Base-by-base conservation (phyloP, 2,888 invertebrate genomes). In the Choreutis nemorana region DNA sequence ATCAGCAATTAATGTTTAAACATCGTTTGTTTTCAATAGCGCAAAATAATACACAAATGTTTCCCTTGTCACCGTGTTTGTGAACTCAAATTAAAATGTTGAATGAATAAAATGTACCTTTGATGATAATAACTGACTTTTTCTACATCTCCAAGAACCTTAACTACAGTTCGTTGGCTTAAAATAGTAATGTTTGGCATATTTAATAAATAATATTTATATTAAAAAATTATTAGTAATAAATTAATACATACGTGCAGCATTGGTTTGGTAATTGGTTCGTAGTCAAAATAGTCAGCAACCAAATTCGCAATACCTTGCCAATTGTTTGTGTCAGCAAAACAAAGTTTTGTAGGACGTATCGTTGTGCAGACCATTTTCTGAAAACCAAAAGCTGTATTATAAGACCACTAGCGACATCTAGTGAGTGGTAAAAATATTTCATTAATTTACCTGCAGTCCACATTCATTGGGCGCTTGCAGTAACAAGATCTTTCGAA, bases 291-390 rank as follows among this genome's bases (percentile, higher is more conserved):
- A 53, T 87, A 90, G 62, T 94, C 91, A 0, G 89, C 83, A 2
- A 91, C 87, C 55, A 94, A 87, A 26, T 81, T 73, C 0, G 90
- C 83, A 42, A 89, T 82, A 22, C 87, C 87, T 49, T 87, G 81
- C 86, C 90, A 90, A 23, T 82, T 81, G 48, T 82, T 83, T 23
- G 94, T 79, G 44, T 86, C 86, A 5, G 83, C 77, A 64, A 83
- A 89, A 10, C 87, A 83, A 32, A 92, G 79, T 39, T 86, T 85
- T 8, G 91, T 91, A 12, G 91, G 90, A 23, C 90, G 81, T 37
- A 95, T 84, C 2, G 90, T 86, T 4, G 91, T 90, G 43, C 91
- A 91, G 22, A 94, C 91, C 81, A 94, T 90, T 86, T 94, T 95
- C 91, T 94, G 58, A 58, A 66, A 45, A 26, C 14, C 14, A 23